Conservation (phyloP, 1,140 invertebrate species). For the Macrosteles quadrilineatus region DNA sequence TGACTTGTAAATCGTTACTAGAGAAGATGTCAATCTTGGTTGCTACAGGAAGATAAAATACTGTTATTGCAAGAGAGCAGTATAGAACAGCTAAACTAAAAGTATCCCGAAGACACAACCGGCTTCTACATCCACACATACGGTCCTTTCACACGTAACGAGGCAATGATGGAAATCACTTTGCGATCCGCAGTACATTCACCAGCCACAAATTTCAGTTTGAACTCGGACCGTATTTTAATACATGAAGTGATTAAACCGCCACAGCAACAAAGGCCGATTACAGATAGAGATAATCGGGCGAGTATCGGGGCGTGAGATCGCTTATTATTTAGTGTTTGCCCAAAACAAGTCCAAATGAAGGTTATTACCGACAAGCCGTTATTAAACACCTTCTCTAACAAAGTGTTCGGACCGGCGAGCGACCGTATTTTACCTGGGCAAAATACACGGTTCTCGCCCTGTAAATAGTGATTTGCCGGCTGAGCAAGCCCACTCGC, state of each 20-base stretch:
- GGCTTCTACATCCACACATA: no score
- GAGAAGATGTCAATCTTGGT: no score
- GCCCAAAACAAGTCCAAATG: conserved; percentile 30
- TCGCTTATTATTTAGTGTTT: conserved; percentile 30
- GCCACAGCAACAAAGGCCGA: conserved; percentile 19
- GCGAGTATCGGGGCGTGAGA: conserved; percentile 1
- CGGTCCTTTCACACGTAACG: no score
- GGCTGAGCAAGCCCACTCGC: not conserved
- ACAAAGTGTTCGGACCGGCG: not conserved
- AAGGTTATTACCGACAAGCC: conserved; percentile 26
- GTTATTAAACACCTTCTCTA: conserved; percentile 26
- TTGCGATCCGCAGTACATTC: conserved; percentile 5
- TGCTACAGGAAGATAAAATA: no score
- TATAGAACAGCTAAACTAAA: no score
- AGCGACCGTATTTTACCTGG: not conserved
- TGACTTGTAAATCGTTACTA: no score
- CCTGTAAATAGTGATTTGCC: conserved; percentile 19
- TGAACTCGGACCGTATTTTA: conserved; percentile 13
- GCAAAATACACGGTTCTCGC: not conserved
- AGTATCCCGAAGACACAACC: no score
- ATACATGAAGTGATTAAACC: conserved; percentile 23
- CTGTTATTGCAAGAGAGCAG: no score
- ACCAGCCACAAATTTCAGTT: conserved; percentile 8
- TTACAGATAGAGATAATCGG: conserved; percentile 22
- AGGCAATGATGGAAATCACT: conserved; percentile 2